phyloP scores from a whole-genome alignment of 2,113 vertebrate genomes.

The Thermophis baileyi region DNA sequence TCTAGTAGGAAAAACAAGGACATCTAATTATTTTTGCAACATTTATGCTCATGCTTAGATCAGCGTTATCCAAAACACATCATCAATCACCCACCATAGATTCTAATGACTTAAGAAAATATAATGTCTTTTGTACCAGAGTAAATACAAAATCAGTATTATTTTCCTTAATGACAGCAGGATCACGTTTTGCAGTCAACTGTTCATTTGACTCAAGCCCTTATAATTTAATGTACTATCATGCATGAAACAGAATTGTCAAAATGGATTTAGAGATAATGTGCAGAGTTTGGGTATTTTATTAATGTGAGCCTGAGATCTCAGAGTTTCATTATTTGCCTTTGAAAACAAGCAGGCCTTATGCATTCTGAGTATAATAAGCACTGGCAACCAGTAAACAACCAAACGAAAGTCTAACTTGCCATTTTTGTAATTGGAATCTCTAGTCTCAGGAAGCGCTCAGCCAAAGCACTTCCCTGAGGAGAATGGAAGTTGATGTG shows the following conservation, averaged over 20 bases:
- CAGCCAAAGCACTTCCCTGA: conserved; percentile 42
- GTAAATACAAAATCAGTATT: conserved; percentile 14
- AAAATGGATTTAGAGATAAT: conserved; percentile 28
- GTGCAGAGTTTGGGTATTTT: conserved; percentile 19
- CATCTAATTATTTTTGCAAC: conserved; percentile 3
- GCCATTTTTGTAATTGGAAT: conserved; percentile 42
- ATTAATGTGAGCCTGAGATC: not conserved
- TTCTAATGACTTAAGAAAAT: not conserved
- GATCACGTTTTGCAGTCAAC: not conserved
- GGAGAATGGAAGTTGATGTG: conserved; percentile 48
- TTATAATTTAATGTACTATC: conserved; percentile 1
- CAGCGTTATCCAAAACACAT: not conserved
- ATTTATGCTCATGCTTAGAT: not conserved
- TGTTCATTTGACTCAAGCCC: conserved; percentile 21
- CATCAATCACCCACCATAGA: not conserved
- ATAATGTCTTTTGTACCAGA: conserved; percentile 17
- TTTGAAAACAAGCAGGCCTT: conserved; percentile 19
- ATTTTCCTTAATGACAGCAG: conserved; percentile 13
- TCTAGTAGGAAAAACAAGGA: not conserved
- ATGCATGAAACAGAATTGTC: conserved; percentile 22
- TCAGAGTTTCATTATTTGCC: not conserved
- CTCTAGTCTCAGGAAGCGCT: conserved; percentile 27
- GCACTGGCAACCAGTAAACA: conserved; percentile 23
- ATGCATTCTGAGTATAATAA: conserved; percentile 39
- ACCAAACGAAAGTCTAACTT: conserved; percentile 32